Evolutionary conservation across 2,113 vertebrate species (phyloP).

Genomic region (Muntiacus muntjak): DNA sequence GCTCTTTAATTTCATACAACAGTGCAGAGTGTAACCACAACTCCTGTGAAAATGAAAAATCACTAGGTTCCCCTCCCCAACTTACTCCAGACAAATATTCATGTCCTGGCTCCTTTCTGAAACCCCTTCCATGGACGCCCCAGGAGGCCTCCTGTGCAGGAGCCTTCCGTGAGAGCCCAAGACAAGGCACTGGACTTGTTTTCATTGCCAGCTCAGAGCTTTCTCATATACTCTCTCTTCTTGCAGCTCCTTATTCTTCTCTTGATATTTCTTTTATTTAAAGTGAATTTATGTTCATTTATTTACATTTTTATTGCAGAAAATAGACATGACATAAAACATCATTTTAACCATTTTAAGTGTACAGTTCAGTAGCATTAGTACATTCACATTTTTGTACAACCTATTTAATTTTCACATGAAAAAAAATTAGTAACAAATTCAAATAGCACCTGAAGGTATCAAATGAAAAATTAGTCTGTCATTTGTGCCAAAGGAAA

Average conservation of each 20-base stretch:
- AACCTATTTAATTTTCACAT: neutral
- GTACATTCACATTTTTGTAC: neutral
- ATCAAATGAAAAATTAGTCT: neutral
- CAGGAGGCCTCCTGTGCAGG: neutral
- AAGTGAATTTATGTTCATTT: neutral
- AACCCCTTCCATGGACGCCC: neutral
- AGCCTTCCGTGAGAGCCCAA: neutral
- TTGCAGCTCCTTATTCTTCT: neutral
- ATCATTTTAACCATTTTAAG: neutral
- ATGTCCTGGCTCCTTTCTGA: slow-evolving; percentile 32
- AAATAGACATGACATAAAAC: neutral
- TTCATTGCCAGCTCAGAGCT: neutral
- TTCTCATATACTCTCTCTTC: neutral
- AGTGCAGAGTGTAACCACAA: slow-evolving; percentile 38
- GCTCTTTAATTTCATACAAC: slow-evolving; percentile 67
- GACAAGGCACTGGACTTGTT: neutral
- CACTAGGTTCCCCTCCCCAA: slow-evolving; percentile 7
- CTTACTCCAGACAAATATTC: slow-evolving; percentile 37
- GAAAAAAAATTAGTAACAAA: slow-evolving; percentile 1
- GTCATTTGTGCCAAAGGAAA: neutral
- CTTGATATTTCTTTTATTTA: neutral
- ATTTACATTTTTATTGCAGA: neutral
- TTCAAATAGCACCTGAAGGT: neutral
- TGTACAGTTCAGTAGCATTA: neutral
- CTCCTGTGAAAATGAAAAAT: slow-evolving; percentile 47